A percentile compares a stretch with the other conserved stretches of the same genome.
phyloP scores from a whole-genome alignment of 2,113 vertebrate species.

The Mus musculus region GRCm39 chr6:80265501-80266000 shows the following conservation, averaged over 20 bases:
- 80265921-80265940: neutral
- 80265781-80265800: neutral
- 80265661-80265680: neutral
- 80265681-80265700: neutral
- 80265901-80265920: neutral
- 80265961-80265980: neutral
- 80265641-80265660: neutral
- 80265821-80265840: neutral
- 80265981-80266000: neutral
- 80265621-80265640: neutral
- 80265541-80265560: neutral
- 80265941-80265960: constrained; percentile 11
- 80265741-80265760: neutral
- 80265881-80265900: neutral
- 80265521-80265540: neutral
- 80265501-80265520: neutral
- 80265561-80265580: neutral
- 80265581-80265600: neutral
- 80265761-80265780: neutral
- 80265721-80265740: neutral
- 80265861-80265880: neutral
- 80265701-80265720: neutral
- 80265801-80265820: neutral
- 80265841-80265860: neutral
- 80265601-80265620: neutral